phyloP scores from a whole-genome alignment of 2,797 vertebrate species.

The Chiropotes sagulatus region DNA sequence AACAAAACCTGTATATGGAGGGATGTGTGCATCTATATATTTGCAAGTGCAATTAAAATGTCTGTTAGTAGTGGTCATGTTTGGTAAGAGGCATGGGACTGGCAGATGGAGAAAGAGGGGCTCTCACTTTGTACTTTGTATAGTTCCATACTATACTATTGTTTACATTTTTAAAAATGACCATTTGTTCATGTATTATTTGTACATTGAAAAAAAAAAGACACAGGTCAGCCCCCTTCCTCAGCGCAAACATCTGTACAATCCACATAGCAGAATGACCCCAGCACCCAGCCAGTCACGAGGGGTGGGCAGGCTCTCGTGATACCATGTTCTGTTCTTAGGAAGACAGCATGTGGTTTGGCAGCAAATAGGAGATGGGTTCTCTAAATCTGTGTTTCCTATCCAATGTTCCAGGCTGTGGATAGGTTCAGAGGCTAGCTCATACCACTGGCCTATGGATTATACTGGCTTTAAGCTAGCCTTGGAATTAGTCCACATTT shows the following conservation, averaged over 20 bases:
- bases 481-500: neutral
- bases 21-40: neutral
- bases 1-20: neutral
- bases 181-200: neutral
- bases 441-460: neutral
- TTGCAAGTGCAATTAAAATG: neutral
- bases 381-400: neutral
- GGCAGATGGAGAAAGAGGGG: neutral
- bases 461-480: neutral
- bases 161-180: neutral
- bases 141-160: neutral
- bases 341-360: neutral
- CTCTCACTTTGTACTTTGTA: neutral
- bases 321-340: neutral
- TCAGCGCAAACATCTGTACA: neutral
- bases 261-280: neutral
- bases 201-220: neutral
- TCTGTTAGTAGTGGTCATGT: neutral
- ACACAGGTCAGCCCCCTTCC: neutral
- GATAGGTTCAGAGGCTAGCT: neutral
- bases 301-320: neutral
- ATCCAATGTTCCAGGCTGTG: neutral
- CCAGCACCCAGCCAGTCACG: neutral
- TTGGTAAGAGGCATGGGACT: neutral
- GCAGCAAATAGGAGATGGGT: neutral